phyloP scores from a whole-genome alignment of 1,140 invertebrate genomes.

The Drosophila navojoa region DNA sequence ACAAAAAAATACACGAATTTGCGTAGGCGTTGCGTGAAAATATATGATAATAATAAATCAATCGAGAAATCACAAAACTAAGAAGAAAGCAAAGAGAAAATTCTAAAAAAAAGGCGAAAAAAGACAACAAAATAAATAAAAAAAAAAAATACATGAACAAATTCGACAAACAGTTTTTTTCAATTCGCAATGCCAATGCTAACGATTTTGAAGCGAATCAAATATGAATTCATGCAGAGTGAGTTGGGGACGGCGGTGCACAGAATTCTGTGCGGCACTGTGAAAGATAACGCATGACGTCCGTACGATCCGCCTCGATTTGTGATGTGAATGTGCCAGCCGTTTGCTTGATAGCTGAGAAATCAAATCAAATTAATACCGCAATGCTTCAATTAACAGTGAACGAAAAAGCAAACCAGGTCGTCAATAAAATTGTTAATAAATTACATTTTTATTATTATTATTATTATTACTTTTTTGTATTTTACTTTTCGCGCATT shows the following conservation, averaged over 20 bases:
- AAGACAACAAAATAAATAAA: neutral
- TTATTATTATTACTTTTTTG: neutral
- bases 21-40: neutral
- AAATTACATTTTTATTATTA: constrained; percentile 27
- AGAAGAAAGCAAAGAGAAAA: constrained; percentile 18
- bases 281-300: constrained; percentile 48
- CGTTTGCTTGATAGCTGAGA: constrained; percentile 15
- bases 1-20: constrained; percentile 1
- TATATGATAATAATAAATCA: constrained; percentile 21
- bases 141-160: constrained; percentile 3
- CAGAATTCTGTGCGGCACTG: constrained; percentile 46
- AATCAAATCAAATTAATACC: constrained; percentile 62
- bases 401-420: constrained; percentile 23
- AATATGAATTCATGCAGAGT: constrained; percentile 69
- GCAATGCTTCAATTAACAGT: constrained; percentile 65
- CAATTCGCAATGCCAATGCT: constrained; percentile 43
- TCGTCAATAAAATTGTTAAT: constrained; percentile 19
- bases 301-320: constrained; percentile 37
- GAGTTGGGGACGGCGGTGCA: constrained; percentile 52
- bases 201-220: constrained; percentile 64
- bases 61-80: neutral
- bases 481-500: neutral
- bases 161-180: neutral
- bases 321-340: constrained; percentile 16
- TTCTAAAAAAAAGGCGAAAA: neutral